Percentiles rank a stretch among this genome's conserved stretches.
phyloP scores from a whole-genome alignment of 2,113 vertebrate genomes.

The Rhadina sibilatrix region DNA sequence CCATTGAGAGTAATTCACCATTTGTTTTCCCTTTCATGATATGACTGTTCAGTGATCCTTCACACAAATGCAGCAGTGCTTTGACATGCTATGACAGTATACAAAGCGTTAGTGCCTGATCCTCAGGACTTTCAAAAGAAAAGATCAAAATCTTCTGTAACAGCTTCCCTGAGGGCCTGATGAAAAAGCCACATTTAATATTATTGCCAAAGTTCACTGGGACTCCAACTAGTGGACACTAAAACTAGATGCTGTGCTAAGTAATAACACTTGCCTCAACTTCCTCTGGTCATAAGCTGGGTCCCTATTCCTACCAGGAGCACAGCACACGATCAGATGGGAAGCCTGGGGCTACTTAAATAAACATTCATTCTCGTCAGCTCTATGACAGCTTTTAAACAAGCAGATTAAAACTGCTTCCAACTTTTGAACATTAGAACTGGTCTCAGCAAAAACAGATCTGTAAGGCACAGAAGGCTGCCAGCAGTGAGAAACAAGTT shows the following conservation, averaged over 20 bases:
- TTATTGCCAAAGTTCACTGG: not conserved
- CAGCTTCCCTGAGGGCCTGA: not conserved
- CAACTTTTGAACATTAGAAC: slow-evolving; percentile 14
- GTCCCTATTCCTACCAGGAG: not conserved
- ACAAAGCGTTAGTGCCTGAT: not conserved
- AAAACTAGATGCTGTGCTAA: not conserved
- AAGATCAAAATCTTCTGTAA: not conserved
- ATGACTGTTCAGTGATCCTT: not conserved
- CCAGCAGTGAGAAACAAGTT: not conserved
- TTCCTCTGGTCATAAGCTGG: not conserved
- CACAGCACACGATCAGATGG: not conserved
- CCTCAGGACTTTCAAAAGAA: not conserved
- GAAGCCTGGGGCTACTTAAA: slow-evolving; percentile 24
- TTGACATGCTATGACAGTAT: not conserved
- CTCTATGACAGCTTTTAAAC: slow-evolving; percentile 17
- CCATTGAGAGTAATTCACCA: not conserved
- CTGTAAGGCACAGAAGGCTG: slow-evolving; percentile 9
- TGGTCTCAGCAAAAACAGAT: not conserved
- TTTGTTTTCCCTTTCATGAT: slow-evolving; percentile 18
- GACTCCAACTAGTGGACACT: not conserved
- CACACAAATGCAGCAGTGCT: not conserved
- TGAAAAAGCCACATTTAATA: not conserved
- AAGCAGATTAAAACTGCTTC: slow-evolving; percentile 21
- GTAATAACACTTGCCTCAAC: not conserved
- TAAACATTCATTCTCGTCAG: not conserved